Evolutionary conservation across 1,140 invertebrate genomes (phyloP).

Genomic region (Scaptomyza montana): DNA sequence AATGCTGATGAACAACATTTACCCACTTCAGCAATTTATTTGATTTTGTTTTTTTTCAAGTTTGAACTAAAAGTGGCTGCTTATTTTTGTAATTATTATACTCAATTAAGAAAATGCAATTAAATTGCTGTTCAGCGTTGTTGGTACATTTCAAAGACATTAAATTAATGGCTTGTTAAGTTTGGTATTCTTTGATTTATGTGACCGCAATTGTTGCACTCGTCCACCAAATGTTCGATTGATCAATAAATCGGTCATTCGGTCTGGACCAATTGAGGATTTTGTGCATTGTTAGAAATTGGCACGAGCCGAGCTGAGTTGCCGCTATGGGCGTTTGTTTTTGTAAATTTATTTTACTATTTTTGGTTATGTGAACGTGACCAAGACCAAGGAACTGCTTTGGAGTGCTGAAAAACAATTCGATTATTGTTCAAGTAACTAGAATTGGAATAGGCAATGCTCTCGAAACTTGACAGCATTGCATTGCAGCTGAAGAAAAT

Average conservation of each 20-base stretch:
- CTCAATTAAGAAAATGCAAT: slow-evolving; percentile 24
- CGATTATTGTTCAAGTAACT: slow-evolving; percentile 40
- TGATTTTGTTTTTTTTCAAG: slow-evolving; percentile 1
- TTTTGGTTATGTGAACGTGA: slow-evolving; percentile 31
- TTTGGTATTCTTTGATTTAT: slow-evolving; percentile 49
- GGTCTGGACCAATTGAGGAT: slow-evolving; percentile 19
- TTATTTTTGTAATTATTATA: slow-evolving; percentile 25
- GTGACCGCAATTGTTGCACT: slow-evolving; percentile 17
- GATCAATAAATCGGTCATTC: slow-evolving; percentile 18
- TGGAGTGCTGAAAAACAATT: slow-evolving; percentile 16
- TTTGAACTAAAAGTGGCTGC: slow-evolving; percentile 11
- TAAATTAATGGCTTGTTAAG: slow-evolving; percentile 61
- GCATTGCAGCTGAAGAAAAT: slow-evolving; percentile 9
- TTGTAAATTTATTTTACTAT: slow-evolving; percentile 3
- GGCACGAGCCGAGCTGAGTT: slow-evolving; percentile 20
- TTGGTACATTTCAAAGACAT: slow-evolving; percentile 17
- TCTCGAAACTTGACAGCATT: slow-evolving; percentile 20
- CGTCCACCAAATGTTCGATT: slow-evolving; percentile 26
- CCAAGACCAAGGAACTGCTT: slow-evolving; percentile 12
- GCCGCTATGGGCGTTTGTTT: slow-evolving; percentile 11
- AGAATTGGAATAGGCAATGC: slow-evolving; percentile 30
- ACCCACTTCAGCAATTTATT: slow-evolving; percentile 17
- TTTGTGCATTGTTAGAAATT: slow-evolving; percentile 31
- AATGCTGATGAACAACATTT: slow-evolving; percentile 6
- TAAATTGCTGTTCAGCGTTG: neutral